Evolutionary conservation across 2,797 vertebrate species (phyloP).

Genomic region (Myotis myotis): DNA sequence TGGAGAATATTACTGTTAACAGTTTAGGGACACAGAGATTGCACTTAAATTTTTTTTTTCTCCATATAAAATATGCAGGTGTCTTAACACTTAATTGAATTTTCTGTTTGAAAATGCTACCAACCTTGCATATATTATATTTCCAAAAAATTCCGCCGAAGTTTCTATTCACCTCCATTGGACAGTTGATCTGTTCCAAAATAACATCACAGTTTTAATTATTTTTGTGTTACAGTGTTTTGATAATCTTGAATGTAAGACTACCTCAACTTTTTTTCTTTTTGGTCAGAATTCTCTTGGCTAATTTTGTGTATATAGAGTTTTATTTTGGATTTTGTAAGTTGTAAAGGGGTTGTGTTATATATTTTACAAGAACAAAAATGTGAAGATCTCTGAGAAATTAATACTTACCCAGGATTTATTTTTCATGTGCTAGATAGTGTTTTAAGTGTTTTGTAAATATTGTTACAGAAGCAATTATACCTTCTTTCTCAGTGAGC

Average conservation of each 20-base stretch:
- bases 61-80: neutral
- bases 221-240: neutral
- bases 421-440: neutral
- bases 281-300: neutral
- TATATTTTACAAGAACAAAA: neutral
- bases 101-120: conserved; percentile 10
- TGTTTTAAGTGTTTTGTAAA: neutral
- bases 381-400: neutral
- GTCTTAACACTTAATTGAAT: neutral
- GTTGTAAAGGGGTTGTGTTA: neutral
- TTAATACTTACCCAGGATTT: neutral
- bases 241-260: neutral
- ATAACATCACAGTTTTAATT: neutral
- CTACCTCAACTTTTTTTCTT: neutral
- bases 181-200: neutral
- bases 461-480: neutral
- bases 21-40: neutral
- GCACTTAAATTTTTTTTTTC: neutral
- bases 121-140: neutral
- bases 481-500: neutral
- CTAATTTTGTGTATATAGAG: neutral
- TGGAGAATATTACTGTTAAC: neutral
- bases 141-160: neutral
- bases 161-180: neutral
- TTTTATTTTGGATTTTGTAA: conserved; percentile 8